These are phyloP conservation scores for Cloeon dipterum DNA, from an alignment of 2,888 invertebrate species.

Conservation along the genomic window DNA sequence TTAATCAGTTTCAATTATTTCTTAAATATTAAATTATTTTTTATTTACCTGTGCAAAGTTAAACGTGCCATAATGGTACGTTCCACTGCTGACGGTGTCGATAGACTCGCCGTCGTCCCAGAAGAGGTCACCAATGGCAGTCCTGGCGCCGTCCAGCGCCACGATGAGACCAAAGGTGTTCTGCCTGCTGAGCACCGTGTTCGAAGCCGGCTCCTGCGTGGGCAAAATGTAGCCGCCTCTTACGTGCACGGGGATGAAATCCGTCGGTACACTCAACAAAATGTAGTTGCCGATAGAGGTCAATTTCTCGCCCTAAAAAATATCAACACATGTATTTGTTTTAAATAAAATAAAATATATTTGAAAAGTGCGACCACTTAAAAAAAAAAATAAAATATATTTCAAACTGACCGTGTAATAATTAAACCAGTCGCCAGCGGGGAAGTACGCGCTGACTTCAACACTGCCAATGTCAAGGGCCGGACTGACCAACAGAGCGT, in stretches of 20 bases:
- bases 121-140: neutral
- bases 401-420: neutral
- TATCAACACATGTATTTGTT: too few species aligned
- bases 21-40: too few species aligned
- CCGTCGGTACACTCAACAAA: neutral
- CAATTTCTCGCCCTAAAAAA: neutral
- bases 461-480: neutral
- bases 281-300: neutral
- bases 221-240: neutral
- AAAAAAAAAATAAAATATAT: too few species aligned
- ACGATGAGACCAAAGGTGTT: neutral
- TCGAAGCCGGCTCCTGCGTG: neutral
- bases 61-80: neutral
- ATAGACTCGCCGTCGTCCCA: constrained; percentile 1
- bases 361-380: too few species aligned
- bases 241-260: neutral
- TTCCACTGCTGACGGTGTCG: neutral
- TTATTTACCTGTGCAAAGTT: neutral
- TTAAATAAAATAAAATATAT: too few species aligned
- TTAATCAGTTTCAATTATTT: too few species aligned
- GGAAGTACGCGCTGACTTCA: neutral
- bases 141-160: neutral
- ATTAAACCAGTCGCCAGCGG: neutral
- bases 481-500: neutral
- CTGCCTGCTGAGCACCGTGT: neutral